Percentiles rank a stretch among this genome's conserved stretches.
Evolutionary conservation across 2,113 vertebrate genomes (phyloP).

Genomic region (Okapia johnstoni): DNA sequence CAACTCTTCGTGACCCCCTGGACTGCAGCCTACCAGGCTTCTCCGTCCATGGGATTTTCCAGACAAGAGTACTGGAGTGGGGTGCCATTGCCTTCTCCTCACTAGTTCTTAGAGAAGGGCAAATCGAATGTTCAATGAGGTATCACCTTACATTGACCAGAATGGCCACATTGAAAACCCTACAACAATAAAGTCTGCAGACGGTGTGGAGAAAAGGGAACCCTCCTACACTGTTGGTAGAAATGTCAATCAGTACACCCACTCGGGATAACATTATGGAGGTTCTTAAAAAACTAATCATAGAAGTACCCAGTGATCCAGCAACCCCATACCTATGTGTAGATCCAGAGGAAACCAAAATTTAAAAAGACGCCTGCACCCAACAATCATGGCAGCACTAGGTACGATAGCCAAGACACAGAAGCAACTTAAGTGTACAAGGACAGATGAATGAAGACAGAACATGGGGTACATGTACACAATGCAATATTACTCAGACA

Average conservation of each 20-base stretch:
- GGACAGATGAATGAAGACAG: background rate
- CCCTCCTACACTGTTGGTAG: background rate
- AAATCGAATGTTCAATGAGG: background rate
- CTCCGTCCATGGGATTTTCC: too few species aligned
- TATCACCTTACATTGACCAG: background rate
- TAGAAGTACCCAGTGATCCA: background rate
- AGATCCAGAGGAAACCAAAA: background rate
- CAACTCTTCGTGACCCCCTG: too few species aligned
- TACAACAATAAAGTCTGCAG: background rate
- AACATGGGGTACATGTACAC: background rate
- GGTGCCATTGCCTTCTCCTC: too few species aligned
- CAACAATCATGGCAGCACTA: fast-evolving
- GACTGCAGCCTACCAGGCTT: too few species aligned
- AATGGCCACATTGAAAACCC: background rate
- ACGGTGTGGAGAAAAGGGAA: background rate
- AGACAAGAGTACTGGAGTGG: too few species aligned
- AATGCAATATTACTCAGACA: background rate
- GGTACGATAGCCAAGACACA: background rate
- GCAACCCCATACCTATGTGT: background rate
- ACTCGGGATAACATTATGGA: background rate
- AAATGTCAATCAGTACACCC: background rate
- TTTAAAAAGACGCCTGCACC: background rate
- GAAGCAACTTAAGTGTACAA: background rate
- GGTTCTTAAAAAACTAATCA: background rate
- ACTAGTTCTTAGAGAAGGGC: background rate